Base-by-base conservation (phyloP, 2,113 vertebrate genomes). In the Thinocorus orbignyianus region DNA sequence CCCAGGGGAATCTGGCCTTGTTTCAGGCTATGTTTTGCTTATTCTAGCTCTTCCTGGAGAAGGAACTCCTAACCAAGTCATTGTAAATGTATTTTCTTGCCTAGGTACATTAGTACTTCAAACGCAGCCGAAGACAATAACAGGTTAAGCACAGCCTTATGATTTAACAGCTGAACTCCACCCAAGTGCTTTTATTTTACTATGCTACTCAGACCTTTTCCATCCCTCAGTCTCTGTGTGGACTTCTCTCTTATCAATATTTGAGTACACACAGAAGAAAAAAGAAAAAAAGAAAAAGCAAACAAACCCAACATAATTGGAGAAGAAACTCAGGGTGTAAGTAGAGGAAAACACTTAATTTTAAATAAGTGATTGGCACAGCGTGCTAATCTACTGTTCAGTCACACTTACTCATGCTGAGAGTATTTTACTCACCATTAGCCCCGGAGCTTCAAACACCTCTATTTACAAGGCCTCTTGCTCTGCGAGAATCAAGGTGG, bases 41-140 rank as follows among this genome's bases (percentile, higher is more conserved):
- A 92, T 65, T 81, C 49, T 65, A 86, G 57, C 41, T 69, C 88
- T 91, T 95, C 86, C 86, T 93, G 88, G 61, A 93, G 70, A 62
- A n/a, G 37, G 23, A 91, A 91, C 46, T 94, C 49, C 61, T 72
- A 88, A 70, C 76, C 28, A 84, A 92, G 48, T 48, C 57, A 69
- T 62, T 86, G 72, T 71, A 91, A 81, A 81, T 81, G 90, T 92
- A 71, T 73, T 93, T 95, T 79, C 83, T 95, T 92, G 41, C 39
- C 48, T 84, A 68, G 61, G 41, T 84, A 84, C 35, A 13, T 76
- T 33, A 69, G 62, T 81, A 80, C 57, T 89, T 93, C 92, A 94
- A 92, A 81, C 28, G 9, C 41, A 68, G 39, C 17, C 0, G 6
- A 94, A 88, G 35, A 88, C 33, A 96, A 71, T 64, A 93, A 83